Base-by-base conservation (phyloP, 30 jellyfish, hydroid and myxozoan species). In the Aurelia coerulea region DNA sequence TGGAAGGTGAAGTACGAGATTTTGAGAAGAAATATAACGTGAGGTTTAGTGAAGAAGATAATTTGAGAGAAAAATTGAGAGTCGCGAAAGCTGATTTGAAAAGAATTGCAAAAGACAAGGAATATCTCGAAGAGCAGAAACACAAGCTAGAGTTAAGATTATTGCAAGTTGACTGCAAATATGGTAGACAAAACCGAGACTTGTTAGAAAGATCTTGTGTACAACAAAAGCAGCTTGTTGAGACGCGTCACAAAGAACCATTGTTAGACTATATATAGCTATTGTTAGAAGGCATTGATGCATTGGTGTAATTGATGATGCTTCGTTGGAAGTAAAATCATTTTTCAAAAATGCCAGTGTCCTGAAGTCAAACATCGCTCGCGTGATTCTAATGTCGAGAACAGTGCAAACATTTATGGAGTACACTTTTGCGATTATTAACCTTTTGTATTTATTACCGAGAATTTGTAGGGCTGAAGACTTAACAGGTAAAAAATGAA, bases 11-110 rank as follows among this genome's bases (percentile, higher is more conserved):
- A 13, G 62, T 60, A 29, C 34, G 73, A 10, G 74, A 54, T 19
- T 59, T 72, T 32, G 85, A 75, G 15, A 75, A 56, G 67, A 75
- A 19, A 54, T 75, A 75, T 39, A 75, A 75, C 16, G 32, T 34
- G 13, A 35, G 56, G 29, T 53, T 71, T n/a, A 34, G 39, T 35
- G 85, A 75, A 31, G 74, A 75, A 29, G 23, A 65, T 3, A 72
- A 31, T n/a, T 35, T 75, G 39, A 54, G 85, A 54, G 85, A 75
- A 12, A 75, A 72, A 4, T 37, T 75, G 73, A 75, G 17, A 54
- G 37, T n/a, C 3, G 74, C 59, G 2, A 75, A 56, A 54, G 59
- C 31, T 31, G 85, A 75, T 31, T 53, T 42, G 32, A 58, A n/a
- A 15, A 56, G 29, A 23, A 34, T 53, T 52, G 11, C 62, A 6